A percentile compares a stretch with the other conserved stretches of the same genome.
Conservation (phyloP, 2,113 vertebrate species). For the Brachirus orientalis region DNA sequence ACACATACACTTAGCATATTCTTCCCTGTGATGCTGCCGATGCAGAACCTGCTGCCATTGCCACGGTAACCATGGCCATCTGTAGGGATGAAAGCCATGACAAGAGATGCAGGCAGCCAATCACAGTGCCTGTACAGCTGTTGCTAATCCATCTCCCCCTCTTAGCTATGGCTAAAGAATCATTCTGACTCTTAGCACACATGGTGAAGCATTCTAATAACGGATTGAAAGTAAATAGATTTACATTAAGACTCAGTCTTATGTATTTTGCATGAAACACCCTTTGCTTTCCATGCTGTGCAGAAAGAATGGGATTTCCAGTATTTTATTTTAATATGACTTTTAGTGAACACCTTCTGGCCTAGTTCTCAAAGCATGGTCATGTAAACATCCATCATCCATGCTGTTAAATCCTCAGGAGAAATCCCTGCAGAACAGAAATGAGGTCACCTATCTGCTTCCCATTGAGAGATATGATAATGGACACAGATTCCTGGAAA, state of each 20-base stretch:
- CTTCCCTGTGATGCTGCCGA: slow-evolving; percentile 34
- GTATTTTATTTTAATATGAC: background rate
- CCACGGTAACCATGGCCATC: slow-evolving; percentile 76
- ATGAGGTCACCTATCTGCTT: slow-evolving; percentile 62
- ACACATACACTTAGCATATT: slow-evolving; percentile 13
- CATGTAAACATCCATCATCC: slow-evolving; percentile 53
- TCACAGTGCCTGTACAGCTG: slow-evolving; percentile 44
- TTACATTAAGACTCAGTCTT: slow-evolving; percentile 12
- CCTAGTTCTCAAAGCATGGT: slow-evolving; percentile 33
- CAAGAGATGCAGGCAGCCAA: slow-evolving; percentile 65
- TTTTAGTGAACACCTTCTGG: slow-evolving; percentile 18
- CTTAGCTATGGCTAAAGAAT: slow-evolving; percentile 39
- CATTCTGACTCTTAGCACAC: slow-evolving; percentile 26
- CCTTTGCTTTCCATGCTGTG: slow-evolving; percentile 1
- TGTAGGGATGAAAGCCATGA: slow-evolving; percentile 74
- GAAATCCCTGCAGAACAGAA: slow-evolving; percentile 55
- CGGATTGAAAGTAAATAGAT: slow-evolving; percentile 50
- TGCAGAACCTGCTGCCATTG: slow-evolving; percentile 69
- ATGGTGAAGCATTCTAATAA: slow-evolving; percentile 9
- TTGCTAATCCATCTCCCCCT: slow-evolving; percentile 65
- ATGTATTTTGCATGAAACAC: slow-evolving; percentile 1
- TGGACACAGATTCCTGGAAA: slow-evolving; percentile 45
- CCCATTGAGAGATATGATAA: slow-evolving; percentile 51
- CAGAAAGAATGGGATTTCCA: background rate
- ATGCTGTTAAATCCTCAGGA: slow-evolving; percentile 43